phyloP scores from a whole-genome alignment of 2,797 vertebrate genomes.

The Microctenopoma steveboyesi region DNA sequence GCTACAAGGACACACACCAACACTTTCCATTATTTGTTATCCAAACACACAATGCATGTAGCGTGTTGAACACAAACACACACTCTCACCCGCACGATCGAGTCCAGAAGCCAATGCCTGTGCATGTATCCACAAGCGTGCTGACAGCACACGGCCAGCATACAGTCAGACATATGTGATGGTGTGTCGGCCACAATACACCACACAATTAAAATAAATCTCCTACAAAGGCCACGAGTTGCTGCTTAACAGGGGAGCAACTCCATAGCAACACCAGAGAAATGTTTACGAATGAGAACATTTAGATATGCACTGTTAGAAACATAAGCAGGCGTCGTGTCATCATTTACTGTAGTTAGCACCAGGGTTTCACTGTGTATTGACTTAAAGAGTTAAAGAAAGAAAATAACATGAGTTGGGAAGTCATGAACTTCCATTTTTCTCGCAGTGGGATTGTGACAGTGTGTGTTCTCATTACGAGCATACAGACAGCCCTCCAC shows the following conservation, averaged over 20 bases:
- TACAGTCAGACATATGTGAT: constrained; percentile 47
- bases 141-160: constrained; percentile 67
- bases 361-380: constrained; percentile 60
- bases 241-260: constrained; percentile 63
- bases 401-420: constrained; percentile 69
- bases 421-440: constrained; percentile 80
- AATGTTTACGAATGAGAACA: constrained; percentile 64
- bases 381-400: constrained; percentile 66
- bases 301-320: constrained; percentile 61
- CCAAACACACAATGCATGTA: constrained; percentile 62
- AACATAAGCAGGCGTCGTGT: constrained; percentile 67
- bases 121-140: constrained; percentile 69
- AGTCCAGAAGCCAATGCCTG: constrained; percentile 42
- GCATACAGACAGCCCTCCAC: constrained; percentile 67
- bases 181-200: constrained; percentile 61
- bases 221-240: constrained; percentile 62
- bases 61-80: constrained; percentile 49
- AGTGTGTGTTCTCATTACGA: constrained; percentile 82
- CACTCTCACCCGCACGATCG: constrained; percentile 20
- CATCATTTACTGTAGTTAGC: constrained; percentile 59
- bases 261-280: constrained; percentile 72
- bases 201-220: constrained; percentile 76
- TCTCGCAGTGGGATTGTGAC: constrained; percentile 76
- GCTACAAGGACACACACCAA: constrained; percentile 40
- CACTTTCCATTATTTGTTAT: constrained; percentile 56